Base-by-base conservation (phyloP, 2,888 invertebrate species). In the Apantesis nais region DNA sequence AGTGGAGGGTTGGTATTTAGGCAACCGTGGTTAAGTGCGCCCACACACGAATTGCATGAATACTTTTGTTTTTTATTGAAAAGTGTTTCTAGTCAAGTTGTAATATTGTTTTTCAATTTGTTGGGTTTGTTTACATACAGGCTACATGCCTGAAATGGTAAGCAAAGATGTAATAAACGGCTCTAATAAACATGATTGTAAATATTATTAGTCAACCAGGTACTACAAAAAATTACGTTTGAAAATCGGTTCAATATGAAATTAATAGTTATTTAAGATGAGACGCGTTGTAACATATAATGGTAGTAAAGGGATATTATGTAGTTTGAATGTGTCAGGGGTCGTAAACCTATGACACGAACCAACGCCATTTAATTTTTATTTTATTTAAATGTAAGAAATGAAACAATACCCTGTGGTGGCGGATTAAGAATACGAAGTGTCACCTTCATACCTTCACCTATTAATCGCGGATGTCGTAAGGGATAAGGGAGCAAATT, bases 1-100 rank as follows among this genome's bases (percentile, higher is more conserved):
- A 85, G 77, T 72, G 78, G 67, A 73, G 66, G 66, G 74, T 73
- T 62, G 75, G 78, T 81, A 80, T 85, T 85, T 78, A 85, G 74
- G 70, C 63, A 65, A 61, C 68, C 48, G 71, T 9, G 19, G 19
- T 62, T 80, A 79, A 83, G 78, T 83, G 78, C 68, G 67, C 71
- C 71, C 74, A 72, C 76, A 76, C 80, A 81, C 80, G 80, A 78
- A 79, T 72, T 67, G 69, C 39, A 60, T 61, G 34, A 70, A 76
- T 63, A 60, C 62, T 69, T 76, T n/a, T 75, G 71, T 72, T 79
- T 76, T n/a, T 74, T 74, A 76, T 75, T 74, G 67, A 72, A 74
- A 74, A 74, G 39, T 78, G 77, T 79, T 71, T 73, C 67, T n/a
- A 34, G 19, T 58, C 14, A 31, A 55, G 44, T 39, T 69, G 52